Evolutionary conservation across 2,797 vertebrate genomes (phyloP), one percentile per base, ranked within the genome.

Genomic region (Lacerta viridis): DNA sequence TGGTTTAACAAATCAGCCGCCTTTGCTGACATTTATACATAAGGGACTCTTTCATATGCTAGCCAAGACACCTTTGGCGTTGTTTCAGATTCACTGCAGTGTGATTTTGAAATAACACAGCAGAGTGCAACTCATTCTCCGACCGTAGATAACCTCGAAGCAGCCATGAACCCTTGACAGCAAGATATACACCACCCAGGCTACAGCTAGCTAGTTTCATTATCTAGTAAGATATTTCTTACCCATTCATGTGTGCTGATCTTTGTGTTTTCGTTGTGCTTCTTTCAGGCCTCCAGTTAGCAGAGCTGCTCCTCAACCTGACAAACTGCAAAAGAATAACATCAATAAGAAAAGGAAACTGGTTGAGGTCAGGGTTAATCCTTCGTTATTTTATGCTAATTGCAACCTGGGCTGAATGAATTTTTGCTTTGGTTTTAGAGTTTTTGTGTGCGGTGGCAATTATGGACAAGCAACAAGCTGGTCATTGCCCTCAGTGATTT

Each of bases 271-370:
- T 2, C 5, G 15, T 84, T 68, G 11, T 82, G 6, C 86, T 93
- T 92, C 39, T 95, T 94, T 83, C 96, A 99, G 98, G 92, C 98
- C 98, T 78, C 98, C 98, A 0, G 99, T 99, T 82, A 99, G 99
- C 95, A 97, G 99, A 95, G 99, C 98, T 1, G 97, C 98, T 23
- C 99, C 99, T 64, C 97, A 98, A 88, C 99, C 99, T 0, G 98
- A 99, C 85, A 99, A 99, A 89, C 97, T 99, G 76, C 97, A 98
- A 89, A 99, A 97, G 97, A 99, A 99, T 94, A 99, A 98, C 3
- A 91, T 98, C 94, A 98, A 95, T 92, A 99, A 98, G 96, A 99
- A 99, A 96, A 99, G 98, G 97, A 99, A 98, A 82, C 93, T 97
- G 84, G 98, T 99, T 90, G 98, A 98, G 98, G 98, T 98, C 85